These are phyloP conservation scores for Philotrypesis tridentata DNA, from an alignment of 1,140 invertebrate species.

Conservation along the genomic window DNA sequence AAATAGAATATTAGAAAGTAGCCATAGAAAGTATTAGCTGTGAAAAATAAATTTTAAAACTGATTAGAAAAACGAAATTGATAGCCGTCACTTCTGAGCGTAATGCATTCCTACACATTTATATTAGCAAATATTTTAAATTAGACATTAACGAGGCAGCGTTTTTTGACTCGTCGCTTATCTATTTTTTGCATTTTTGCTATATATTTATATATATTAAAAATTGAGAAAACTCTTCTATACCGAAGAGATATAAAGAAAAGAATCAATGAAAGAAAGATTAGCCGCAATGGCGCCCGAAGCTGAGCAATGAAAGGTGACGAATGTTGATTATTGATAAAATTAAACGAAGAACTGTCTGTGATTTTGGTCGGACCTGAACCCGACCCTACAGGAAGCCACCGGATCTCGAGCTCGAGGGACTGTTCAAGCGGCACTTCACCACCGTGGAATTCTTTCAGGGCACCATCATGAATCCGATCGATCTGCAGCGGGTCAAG, in stretches of 20 bases:
- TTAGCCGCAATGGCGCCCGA: slow-evolving; percentile 25
- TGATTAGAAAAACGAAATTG: background rate
- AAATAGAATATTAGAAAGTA: background rate
- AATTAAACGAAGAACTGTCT: slow-evolving; percentile 62
- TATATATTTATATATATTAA: slow-evolving; percentile 7
- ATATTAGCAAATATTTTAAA: background rate
- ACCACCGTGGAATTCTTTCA: slow-evolving; percentile 99
- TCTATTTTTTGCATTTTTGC: slow-evolving; percentile 14
- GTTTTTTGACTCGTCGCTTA: slow-evolving; percentile 26
- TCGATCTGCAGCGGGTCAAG: slow-evolving; percentile 98
- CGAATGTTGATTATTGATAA: slow-evolving; percentile 55
- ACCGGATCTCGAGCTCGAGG: slow-evolving; percentile 98
- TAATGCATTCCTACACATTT: slow-evolving; percentile 28
- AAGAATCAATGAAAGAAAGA: slow-evolving; percentile 43
- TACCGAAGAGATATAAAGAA: too few relatives aligned
- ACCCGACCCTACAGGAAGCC: slow-evolving; percentile 81
- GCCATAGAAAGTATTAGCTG: background rate
- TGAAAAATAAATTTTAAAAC: background rate
- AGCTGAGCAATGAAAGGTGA: slow-evolving; percentile 59
- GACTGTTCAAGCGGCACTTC: slow-evolving; percentile 99
- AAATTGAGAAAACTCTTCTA: slow-evolving; percentile 35
- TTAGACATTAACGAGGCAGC: background rate
- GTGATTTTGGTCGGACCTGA: slow-evolving; percentile 64
- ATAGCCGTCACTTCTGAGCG: background rate
- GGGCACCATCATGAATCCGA: slow-evolving; percentile 99